Evolutionary conservation across 2,888 invertebrate genomes (phyloP).

Genomic region (Drosophila testacea): DNA sequence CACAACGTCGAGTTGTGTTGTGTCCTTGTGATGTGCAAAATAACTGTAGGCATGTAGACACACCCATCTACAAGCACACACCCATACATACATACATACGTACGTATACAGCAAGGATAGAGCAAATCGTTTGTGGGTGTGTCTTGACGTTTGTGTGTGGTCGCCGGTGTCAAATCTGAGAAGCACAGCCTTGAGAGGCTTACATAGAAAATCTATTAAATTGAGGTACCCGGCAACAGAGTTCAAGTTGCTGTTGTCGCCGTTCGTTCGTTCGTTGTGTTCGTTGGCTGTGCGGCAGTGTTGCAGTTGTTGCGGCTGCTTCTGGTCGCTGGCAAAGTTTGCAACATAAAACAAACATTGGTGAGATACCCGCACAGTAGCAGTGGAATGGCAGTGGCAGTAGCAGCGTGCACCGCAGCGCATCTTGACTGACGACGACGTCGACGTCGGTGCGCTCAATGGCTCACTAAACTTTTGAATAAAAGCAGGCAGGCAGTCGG

Average conservation of each 20-base stretch:
- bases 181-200: constrained; percentile 69
- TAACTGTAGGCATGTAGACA: constrained; percentile 70
- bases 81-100: constrained; percentile 17
- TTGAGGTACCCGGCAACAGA: constrained; percentile 63
- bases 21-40: constrained; percentile 79
- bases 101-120: background rate
- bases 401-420: constrained; percentile 41
- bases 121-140: constrained; percentile 36
- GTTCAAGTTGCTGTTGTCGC: constrained; percentile 47
- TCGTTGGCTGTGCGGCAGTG: constrained; percentile 19
- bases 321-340: constrained; percentile 74
- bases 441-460: constrained; percentile 67
- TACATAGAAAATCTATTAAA: constrained; percentile 80
- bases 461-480: constrained; percentile 82
- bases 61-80: constrained; percentile 25
- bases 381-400: constrained; percentile 26
- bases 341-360: constrained; percentile 81
- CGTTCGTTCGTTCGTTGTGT: background rate
- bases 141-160: constrained; percentile 54
- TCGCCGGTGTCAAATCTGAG: constrained; percentile 76
- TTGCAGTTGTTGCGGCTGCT: constrained; percentile 43
- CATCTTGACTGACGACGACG: constrained; percentile 73
- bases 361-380: constrained; percentile 64
- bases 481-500: constrained; percentile 63
- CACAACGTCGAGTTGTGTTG: constrained; percentile 79